Evolutionary conservation across 2,113 vertebrate genomes (phyloP).

Genomic region (Anguilla japonica): DNA sequence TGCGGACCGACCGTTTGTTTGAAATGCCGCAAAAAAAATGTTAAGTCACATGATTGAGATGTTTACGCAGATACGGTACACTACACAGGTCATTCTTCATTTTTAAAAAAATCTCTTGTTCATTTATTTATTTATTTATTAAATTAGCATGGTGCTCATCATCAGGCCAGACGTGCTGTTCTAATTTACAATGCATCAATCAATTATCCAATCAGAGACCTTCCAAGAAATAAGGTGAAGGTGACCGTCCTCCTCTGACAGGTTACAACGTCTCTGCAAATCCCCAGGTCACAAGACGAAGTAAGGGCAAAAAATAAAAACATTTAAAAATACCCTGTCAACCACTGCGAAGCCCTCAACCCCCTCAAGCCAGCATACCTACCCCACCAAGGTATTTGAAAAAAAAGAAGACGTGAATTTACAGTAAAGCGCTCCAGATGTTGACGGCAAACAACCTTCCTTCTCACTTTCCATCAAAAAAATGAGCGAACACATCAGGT

Average conservation of each 20-base stretch:
- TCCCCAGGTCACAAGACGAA: neutral
- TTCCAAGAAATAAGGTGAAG: neutral
- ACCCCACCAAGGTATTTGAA: neutral
- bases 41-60: neutral
- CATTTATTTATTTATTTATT: neutral
- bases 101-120: neutral
- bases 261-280: neutral
- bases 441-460: neutral
- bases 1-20: neutral
- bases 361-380: neutral
- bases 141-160: neutral
- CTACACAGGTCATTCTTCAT: neutral
- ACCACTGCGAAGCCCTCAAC: neutral
- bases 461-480: neutral
- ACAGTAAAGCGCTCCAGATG: neutral
- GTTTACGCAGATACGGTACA: neutral
- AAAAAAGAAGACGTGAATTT: neutral
- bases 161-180: neutral
- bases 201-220: neutral
- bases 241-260: neutral
- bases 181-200: neutral
- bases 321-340: neutral
- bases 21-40: neutral
- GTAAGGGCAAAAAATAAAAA: neutral
- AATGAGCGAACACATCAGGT: neutral